Evolutionary conservation across 2,797 vertebrate genomes (phyloP), one percentile per base, ranked within the genome.

Genomic region (Graptemys geographica): DNA sequence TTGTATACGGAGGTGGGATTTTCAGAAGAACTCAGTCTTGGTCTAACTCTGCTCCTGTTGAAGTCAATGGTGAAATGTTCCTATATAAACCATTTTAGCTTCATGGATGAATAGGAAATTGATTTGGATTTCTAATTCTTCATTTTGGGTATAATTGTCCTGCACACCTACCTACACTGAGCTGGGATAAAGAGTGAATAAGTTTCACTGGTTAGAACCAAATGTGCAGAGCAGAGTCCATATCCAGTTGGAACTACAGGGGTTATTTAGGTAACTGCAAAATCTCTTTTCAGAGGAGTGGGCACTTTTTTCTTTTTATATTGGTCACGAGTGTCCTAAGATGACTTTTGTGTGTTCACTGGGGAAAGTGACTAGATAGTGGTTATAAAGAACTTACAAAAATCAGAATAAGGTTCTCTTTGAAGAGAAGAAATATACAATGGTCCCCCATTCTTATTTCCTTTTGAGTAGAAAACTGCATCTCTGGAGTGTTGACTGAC

Each of bases 381-480:
- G 25, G 72, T 16, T 76, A 3, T 11, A 72, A 25, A 47, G 4
- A 76, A 47, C 6, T 15, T 69, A 8, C 47, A 76, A 44, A 74
- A 74, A 44, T 47, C 23, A 76, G 41, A 41, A 16, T 27, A 41
- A 47, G 25, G 3, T 47, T 16, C 72, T 76, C 72, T 76, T 41
- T 44, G 65, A 37, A 72, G 5, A 72, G 65, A 23, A 37, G 18
- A 72, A 23, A 41, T n/a, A 69, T 69, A 69, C n/a, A 69, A 10
- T 37, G 37, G 27, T 18, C 11, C 79, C 49, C 88, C 27, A 37
- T 93, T 16, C 79, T 78, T 47, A 49, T 83, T 95, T 83, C 62
- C 86, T 74, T 91, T 51, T 57, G 69, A 88, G 92, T 55, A 86
- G 37, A 56, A 96, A 90, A 59, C 79, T 81, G 84, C 52, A 57